Percentiles rank a stretch among this genome's conserved stretches.
Evolutionary conservation across 2,797 vertebrate genomes (phyloP).

Genomic region (Rhynchonycteris naso): DNA sequence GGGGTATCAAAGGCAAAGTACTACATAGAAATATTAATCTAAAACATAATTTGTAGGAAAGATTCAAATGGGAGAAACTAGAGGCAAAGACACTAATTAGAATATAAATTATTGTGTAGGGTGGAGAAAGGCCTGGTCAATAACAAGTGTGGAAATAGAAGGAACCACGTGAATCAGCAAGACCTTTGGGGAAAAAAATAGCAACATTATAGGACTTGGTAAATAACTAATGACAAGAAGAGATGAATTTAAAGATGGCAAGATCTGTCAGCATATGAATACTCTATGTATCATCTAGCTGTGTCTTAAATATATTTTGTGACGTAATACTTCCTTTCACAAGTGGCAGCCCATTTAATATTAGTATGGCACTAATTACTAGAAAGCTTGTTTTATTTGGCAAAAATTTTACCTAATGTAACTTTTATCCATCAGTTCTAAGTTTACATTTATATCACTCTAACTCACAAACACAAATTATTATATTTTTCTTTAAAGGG

Average conservation of each 20-base stretch:
- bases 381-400: not conserved
- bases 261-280: not conserved
- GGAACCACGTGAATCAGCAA: not conserved
- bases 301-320: not conserved
- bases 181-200: not conserved
- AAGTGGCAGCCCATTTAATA: not conserved
- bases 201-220: not conserved
- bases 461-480: not conserved
- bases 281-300: not conserved
- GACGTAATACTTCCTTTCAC: not conserved
- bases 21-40: not conserved
- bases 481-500: not conserved
- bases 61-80: not conserved
- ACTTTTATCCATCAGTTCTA: not conserved
- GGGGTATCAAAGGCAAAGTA: not conserved
- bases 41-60: constrained; percentile 37
- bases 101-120: not conserved
- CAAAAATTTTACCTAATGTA: not conserved
- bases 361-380: not conserved
- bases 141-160: not conserved
- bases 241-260: not conserved
- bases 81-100: not conserved
- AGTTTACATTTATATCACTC: not conserved
- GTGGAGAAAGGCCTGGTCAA: not conserved
- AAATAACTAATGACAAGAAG: not conserved